These are phyloP conservation scores for Mercenaria mercenaria DNA, from an alignment of 1,140 invertebrate species.

Conservation along the genomic window DNA sequence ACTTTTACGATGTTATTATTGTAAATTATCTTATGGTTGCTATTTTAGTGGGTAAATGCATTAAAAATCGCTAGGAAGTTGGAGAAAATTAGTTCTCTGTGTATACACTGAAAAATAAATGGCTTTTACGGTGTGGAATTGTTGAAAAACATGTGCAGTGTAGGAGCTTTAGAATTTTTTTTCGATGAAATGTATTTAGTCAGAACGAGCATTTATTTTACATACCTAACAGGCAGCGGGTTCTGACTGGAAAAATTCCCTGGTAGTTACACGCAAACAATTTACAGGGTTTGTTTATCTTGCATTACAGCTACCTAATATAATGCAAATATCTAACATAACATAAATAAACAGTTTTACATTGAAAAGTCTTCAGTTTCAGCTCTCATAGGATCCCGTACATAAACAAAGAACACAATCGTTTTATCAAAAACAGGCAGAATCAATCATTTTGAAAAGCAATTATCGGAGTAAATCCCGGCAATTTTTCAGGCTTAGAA, in stretches of 20 bases:
- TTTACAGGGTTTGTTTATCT: constrained; percentile 1
- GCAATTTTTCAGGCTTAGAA: constrained; percentile 51
- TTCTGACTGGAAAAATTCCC: neutral
- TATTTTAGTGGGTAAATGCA: no score
- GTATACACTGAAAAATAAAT: no score
- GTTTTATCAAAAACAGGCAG: constrained; percentile 33
- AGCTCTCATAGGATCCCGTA: neutral
- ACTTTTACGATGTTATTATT: no score
- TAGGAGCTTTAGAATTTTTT: no score
- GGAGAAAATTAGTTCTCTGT: no score
- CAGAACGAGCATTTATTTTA: no score
- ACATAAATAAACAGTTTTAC: constrained; percentile 25
- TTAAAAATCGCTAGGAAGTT: no score
- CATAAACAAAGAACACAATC: constrained; percentile 41
- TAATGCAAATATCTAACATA: constrained; percentile 8
- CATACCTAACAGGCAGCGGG: neutral
- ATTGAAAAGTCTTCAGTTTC: neutral
- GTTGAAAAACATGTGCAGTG: no score
- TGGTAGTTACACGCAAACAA: neutral
- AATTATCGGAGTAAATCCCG: constrained; percentile 46
- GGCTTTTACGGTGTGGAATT: no score
- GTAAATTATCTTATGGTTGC: no score
- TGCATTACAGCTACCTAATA: constrained; percentile 7
- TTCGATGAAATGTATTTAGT: no score
- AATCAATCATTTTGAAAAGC: constrained; percentile 55